These are phyloP conservation scores for Chironomus riparius DNA, from an alignment of 2,888 invertebrate species.

Conservation along the genomic window DNA sequence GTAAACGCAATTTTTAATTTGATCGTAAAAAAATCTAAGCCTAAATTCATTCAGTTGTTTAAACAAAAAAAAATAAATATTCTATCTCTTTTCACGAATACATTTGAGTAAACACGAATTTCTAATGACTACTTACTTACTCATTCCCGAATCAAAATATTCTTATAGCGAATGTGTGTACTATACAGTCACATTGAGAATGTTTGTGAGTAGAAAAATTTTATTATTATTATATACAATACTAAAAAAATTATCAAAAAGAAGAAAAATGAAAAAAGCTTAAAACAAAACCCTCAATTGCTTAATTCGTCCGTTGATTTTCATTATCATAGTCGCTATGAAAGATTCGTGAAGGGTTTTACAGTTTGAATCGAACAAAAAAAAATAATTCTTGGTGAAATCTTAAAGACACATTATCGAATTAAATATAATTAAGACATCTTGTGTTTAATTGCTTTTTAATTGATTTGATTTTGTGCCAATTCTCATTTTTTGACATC, in stretches of 20 bases:
- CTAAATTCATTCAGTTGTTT: neutral
- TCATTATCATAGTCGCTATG: slow-evolving; percentile 18
- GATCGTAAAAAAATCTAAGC: neutral
- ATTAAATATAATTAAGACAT: too few species aligned
- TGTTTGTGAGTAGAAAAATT: neutral
- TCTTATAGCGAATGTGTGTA: neutral
- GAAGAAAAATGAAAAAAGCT: slow-evolving; percentile 8
- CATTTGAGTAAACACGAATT: neutral
- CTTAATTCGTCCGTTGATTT: slow-evolving; percentile 17
- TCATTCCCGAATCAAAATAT: neutral
- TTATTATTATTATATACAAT: neutral
- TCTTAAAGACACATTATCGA: neutral
- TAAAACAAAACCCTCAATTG: slow-evolving; percentile 21
- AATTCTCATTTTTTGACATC: neutral
- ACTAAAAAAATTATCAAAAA: neutral
- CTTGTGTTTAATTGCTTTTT: neutral
- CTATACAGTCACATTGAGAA: neutral
- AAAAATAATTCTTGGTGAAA: neutral
- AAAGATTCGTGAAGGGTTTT: neutral
- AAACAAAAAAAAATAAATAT: neutral
- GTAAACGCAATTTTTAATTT: neutral
- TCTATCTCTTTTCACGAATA: neutral
- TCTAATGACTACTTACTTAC: too few species aligned
- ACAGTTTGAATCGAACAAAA: neutral
- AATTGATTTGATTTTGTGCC: slow-evolving; percentile 1